These are phyloP conservation scores for Aphelenchoides avenae DNA, from an alignment of 1,140 invertebrate species.

Conservation along the genomic window DNA sequence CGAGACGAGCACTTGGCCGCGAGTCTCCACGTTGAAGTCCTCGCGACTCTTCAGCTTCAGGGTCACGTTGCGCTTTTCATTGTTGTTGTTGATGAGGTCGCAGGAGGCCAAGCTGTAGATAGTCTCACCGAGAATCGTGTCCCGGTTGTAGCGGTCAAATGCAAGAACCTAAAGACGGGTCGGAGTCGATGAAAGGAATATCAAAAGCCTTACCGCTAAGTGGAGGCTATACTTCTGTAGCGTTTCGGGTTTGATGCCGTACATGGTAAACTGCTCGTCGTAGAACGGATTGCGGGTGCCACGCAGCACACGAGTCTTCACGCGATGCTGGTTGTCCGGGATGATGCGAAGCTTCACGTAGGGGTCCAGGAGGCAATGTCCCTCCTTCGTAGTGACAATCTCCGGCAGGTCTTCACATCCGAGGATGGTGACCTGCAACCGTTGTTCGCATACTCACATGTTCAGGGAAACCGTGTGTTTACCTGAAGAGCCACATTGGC, in stretches of 20 bases:
- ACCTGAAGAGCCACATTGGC: slow-evolving; percentile 32
- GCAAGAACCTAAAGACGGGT: slow-evolving; percentile 69
- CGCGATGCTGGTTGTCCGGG: slow-evolving; percentile 86
- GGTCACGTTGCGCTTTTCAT: slow-evolving; percentile 50
- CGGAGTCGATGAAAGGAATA: slow-evolving; percentile 89
- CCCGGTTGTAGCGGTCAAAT: slow-evolving; percentile 91
- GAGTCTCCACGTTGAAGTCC: slow-evolving; percentile 44
- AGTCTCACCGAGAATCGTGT: slow-evolving; percentile 95
- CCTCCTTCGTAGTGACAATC: slow-evolving; percentile 18
- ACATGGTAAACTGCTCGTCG: slow-evolving; percentile 94
- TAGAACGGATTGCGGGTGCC: slow-evolving; percentile 87
- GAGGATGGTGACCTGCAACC: slow-evolving; percentile 46
- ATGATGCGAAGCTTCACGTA: slow-evolving; percentile 88
- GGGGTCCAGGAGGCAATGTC: slow-evolving; percentile 68
- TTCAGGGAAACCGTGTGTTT: neutral
- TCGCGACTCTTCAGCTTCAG: slow-evolving; percentile 48
- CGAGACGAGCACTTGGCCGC: slow-evolving; percentile 78
- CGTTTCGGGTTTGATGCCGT: slow-evolving; percentile 78
- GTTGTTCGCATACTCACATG: neutral
- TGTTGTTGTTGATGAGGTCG: slow-evolving; percentile 34
- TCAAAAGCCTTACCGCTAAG: slow-evolving; percentile 68
- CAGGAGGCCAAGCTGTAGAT: slow-evolving; percentile 69
- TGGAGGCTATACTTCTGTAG: slow-evolving; percentile 78
- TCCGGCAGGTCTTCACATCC: slow-evolving; percentile 50
- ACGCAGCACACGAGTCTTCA: slow-evolving; percentile 83